phyloP scores from a whole-genome alignment of 2,888 invertebrate genomes.

The Platycheirus albimanus region DNA sequence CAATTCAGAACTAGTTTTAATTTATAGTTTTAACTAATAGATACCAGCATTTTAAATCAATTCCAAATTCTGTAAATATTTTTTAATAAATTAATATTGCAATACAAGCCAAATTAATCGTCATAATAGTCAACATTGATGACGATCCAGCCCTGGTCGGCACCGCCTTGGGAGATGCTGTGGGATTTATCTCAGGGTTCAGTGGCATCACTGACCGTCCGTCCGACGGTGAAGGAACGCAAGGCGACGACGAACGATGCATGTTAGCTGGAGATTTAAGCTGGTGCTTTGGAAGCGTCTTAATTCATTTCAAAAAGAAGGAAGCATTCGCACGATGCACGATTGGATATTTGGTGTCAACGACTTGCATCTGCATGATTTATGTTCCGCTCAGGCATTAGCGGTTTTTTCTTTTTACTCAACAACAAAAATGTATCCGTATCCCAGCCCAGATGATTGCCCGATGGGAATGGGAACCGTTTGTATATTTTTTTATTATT shows the following conservation, averaged over 20 bases:
- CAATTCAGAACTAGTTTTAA: no score
- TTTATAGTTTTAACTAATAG: no score
- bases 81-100: no score
- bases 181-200: constrained; percentile 61
- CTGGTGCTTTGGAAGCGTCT: constrained; percentile 66
- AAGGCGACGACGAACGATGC: constrained; percentile 32
- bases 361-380: constrained; percentile 73
- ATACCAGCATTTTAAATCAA: no score
- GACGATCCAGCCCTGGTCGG: constrained; percentile 21
- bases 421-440: constrained; percentile 34
- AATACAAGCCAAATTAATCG: no score
- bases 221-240: background rate
- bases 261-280: constrained; percentile 68
- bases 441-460: no score
- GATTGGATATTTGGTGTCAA: constrained; percentile 73
- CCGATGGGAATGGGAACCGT: constrained; percentile 58
- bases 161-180: constrained; percentile 6
- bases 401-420: constrained; percentile 42
- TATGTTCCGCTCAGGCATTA: constrained; percentile 66
- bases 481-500: constrained; percentile 29
- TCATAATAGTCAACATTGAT: no score
- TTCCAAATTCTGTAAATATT: no score
- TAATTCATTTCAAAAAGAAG: constrained; percentile 67
- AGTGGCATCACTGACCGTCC: constrained; percentile 56
- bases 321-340: constrained; percentile 73